A percentile compares a stretch with the other conserved stretches of the same genome.
Evolutionary conservation across 1,140 invertebrate species (phyloP).

Genomic region (Melanaphis sacchari): DNA sequence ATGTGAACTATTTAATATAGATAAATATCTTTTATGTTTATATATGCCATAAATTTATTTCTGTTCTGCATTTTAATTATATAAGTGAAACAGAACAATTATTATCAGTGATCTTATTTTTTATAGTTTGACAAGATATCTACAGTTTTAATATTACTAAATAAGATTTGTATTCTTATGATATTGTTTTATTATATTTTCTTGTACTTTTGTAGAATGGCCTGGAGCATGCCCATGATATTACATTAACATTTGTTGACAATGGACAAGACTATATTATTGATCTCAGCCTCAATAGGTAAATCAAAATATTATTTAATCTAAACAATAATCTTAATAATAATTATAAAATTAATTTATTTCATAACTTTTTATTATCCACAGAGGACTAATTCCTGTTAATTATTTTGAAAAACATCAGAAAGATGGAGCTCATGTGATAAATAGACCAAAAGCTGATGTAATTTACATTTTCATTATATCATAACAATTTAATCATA

Average conservation of each 20-base stretch:
- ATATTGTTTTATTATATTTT: constrained; percentile 13
- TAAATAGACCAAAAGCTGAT: constrained; percentile 70
- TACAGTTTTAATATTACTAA: background rate
- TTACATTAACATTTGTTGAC: constrained; percentile 73
- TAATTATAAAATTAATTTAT: background rate
- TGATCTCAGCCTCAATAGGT: constrained; percentile 77
- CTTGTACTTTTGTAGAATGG: constrained; percentile 70
- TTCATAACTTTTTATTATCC: constrained; percentile 59
- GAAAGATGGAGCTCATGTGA: constrained; percentile 70
- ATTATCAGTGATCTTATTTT: constrained; percentile 4
- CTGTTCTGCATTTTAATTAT: constrained; percentile 59
- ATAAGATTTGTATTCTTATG: background rate
- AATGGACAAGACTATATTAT: constrained; percentile 73
- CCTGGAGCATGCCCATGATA: constrained; percentile 70
- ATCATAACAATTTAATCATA: background rate
- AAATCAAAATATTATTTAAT: constrained; percentile 47
- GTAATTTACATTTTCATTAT: constrained; percentile 65
- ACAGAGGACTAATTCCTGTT: constrained; percentile 74
- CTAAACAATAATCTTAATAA: background rate
- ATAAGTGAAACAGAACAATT: constrained; percentile 61
- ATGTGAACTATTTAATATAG: too few species aligned
- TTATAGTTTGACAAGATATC: constrained; percentile 59
- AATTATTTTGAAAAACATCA: constrained; percentile 79
- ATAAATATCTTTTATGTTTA: too few species aligned
- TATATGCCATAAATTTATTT: background rate